Percentiles rank a stretch among this genome's conserved stretches.
These are phyloP conservation scores for Thecocarcelia acutangulata DNA, from an alignment of 2,888 invertebrate genomes.

Conservation along the genomic window DNA sequence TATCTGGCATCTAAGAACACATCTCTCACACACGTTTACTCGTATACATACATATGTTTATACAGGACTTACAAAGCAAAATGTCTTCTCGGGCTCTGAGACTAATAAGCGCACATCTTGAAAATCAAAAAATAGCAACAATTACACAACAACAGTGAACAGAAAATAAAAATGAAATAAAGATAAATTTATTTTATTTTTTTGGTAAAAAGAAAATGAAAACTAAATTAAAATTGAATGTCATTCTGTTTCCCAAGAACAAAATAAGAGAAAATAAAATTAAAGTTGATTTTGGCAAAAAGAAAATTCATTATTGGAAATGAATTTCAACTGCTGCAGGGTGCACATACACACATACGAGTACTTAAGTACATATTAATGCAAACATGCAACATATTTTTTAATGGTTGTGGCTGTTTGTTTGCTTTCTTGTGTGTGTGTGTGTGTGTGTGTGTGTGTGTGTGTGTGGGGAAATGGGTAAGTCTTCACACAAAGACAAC, in stretches of 20 bases:
- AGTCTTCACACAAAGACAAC: background rate
- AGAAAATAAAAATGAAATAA: conserved; percentile 22
- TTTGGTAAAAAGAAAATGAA: conserved; percentile 29
- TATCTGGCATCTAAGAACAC: too few species aligned
- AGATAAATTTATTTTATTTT: conserved; percentile 25
- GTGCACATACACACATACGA: background rate
- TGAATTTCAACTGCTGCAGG: conserved; percentile 10
- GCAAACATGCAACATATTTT: background rate
- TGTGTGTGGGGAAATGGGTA: background rate
- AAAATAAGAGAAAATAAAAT: conserved; percentile 19
- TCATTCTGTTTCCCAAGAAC: background rate
- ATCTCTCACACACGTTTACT: background rate
- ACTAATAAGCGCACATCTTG: conserved; percentile 10
- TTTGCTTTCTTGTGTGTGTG: too few species aligned
- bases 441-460: too few species aligned
- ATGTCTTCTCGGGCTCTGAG: conserved; percentile 6
- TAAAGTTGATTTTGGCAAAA: conserved; percentile 44
- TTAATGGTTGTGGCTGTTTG: background rate
- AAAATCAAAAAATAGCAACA: conserved; percentile 22
- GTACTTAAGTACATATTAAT: too few species aligned
- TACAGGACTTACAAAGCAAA: background rate
- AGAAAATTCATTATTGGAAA: conserved; percentile 47
- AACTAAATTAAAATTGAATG: conserved; percentile 54
- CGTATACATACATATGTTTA: background rate
- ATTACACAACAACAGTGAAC: background rate